Conservation (phyloP, 1,140 invertebrate genomes). For the Drosophila insularis region DNA sequence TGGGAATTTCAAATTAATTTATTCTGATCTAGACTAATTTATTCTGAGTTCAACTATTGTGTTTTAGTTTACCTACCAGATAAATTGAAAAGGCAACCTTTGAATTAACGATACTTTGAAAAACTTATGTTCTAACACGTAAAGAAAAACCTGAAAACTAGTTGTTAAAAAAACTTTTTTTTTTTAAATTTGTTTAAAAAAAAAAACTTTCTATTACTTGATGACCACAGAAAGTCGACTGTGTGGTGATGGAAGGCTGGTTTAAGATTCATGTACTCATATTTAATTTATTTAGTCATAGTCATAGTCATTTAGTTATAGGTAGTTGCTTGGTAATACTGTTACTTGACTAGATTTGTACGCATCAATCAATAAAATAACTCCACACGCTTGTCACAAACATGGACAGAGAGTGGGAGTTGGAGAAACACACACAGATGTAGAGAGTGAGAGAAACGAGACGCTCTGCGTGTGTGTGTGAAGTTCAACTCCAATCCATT, state of each 20-base stretch:
- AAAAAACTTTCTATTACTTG: too few species aligned
- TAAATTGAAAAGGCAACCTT: too few species aligned
- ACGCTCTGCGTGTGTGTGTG: not conserved
- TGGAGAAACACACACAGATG: not conserved
- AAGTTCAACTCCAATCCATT: not conserved
- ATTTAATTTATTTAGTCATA: conserved; percentile 39
- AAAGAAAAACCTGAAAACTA: too few species aligned
- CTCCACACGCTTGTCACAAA: conserved; percentile 18
- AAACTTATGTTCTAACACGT: too few species aligned
- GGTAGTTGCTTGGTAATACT: conserved; percentile 3
- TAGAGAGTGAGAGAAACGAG: too few species aligned
- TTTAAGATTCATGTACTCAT: conserved; percentile 15
- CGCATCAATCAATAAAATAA: conserved; percentile 66
- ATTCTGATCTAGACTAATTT: too few species aligned
- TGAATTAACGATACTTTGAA: not conserved
- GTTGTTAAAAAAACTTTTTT: too few species aligned
- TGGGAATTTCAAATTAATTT: not conserved
- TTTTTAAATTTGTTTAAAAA: too few species aligned
- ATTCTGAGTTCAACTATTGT: too few species aligned
- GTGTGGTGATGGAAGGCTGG: too few species aligned
- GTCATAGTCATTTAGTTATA: conserved; percentile 23
- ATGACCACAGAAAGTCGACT: too few species aligned
- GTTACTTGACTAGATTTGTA: conserved; percentile 29
- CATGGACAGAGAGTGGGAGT: not conserved
- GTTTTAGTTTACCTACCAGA: too few species aligned